Evolutionary conservation across 2,113 vertebrate genomes (phyloP), one percentile per base, ranked within the genome.

Genomic region (Fregata magnificens): DNA sequence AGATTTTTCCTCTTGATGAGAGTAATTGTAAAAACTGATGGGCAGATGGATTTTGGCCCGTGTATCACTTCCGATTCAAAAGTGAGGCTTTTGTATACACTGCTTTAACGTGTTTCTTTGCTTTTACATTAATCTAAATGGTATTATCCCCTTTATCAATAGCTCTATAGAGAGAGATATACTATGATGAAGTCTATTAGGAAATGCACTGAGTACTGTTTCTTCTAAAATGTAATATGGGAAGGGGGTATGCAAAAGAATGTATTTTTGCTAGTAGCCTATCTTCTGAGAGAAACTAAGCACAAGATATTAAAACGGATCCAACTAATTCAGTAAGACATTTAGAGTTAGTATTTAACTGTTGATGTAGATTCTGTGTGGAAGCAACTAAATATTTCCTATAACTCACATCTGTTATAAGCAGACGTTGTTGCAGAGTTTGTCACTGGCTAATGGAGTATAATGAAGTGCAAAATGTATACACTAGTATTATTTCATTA

Each of bases 191-290:
- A 95, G 96, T 98, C 98, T 98, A 88, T 98, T 98, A 98, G 98
- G 95, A 98, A 96, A 98, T 98, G 97, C 98, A 98, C 98, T 98
- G 98, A 98, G 96, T 97, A 95, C 97, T 91, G 94, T 95, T 98
- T 97, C 97, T 98, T 98, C 97, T 98, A 66, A 92, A 92, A 42
- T 95, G 80, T 93, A 96, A 90, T 84, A 88, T 50, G 92, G 97
- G 96, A 88, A 96, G 96, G 97, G 95, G 95, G 96, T 91, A 77
- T 94, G 94, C 96, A 97, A 95, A 95, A 92, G 97, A 98, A 97
- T 97, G 98, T 98, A 98, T 98, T 98, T 98, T 98, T 98, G 98
- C 97, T 98, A 97, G 97, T 98, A 97, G 96, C 96, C 89, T 96
- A 92, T 98, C 97, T 98, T 96, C 96, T 93, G 97, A 97, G 96